Evolutionary conservation across 2,888 invertebrate species (phyloP), one percentile per base, ranked within the genome.

Genomic region (Pemphredon lugubris): DNA sequence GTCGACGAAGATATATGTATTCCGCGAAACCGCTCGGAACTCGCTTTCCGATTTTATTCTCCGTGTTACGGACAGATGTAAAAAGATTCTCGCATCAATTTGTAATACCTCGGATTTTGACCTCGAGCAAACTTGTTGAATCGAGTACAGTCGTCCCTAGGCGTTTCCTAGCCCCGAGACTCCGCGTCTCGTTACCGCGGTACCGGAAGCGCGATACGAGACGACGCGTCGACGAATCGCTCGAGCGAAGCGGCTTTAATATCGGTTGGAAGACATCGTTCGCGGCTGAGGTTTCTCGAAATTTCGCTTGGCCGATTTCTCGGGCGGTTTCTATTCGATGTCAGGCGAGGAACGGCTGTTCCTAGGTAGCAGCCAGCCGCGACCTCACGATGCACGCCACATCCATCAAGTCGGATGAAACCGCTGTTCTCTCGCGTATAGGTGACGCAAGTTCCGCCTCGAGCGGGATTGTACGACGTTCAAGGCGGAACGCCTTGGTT

Each of bases 391-490:
- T 79, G 82, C 81, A 79, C 73, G 75, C 71, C 63, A 79, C 82
- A 84, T 85, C 83, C 80, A 85, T 83, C 83, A 84, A 81, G 66
- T 50, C 60, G 77, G 75, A 81, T 77, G 79, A 83, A 79, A 79
- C 81, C 70, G 54, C 54, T 64, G 74, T 76, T 72, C 75, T 75
- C 72, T 77, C 68, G 63, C 63, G 63, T 65, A 68, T 58, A 64
- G 71, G 72, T 72, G 77, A 79, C 74, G 74, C 54, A 68, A 68
- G 51, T 78, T 63, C 67, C 65, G 65, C 72, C 67, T 67, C 51
- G 26, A 51, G 51, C 37, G 30, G 66, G 51, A 39, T 44, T 32
- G 20, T 23, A 23, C 37, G 55, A 61, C 63, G 59, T 59, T 59
- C 57, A 59, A 67, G 58, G 48, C 48, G 73, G 71, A 58, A 74